Percentiles rank a stretch among this genome's conserved stretches.
phyloP scores from a whole-genome alignment of 2,113 vertebrate genomes.

The Panthera uncia region DNA sequence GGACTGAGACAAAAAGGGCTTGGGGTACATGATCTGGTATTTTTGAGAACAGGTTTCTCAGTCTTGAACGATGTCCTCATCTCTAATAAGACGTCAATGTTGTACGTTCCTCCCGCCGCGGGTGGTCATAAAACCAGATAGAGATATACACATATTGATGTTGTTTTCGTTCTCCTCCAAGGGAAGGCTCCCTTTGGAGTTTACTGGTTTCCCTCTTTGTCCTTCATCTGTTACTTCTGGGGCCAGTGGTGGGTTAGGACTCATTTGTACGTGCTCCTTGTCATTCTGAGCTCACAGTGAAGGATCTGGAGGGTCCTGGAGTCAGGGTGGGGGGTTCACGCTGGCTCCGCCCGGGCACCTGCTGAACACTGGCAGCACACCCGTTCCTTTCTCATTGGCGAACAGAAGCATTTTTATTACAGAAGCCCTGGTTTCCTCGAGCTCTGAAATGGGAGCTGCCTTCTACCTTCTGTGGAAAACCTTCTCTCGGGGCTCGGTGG shows the following conservation, averaged over 20 bases:
- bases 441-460: background rate
- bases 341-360: rapidly evolving
- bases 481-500: rapidly evolving
- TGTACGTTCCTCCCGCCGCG: rapidly evolving
- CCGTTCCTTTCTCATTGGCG: rapidly evolving
- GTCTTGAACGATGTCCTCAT: background rate
- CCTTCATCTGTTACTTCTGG: too few species aligned
- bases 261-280: rapidly evolving
- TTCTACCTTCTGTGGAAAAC: background rate
- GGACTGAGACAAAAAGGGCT: too few species aligned
- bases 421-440: too few species aligned
- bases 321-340: rapidly evolving
- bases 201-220: background rate
- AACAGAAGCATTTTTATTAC: background rate
- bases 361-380: too few species aligned
- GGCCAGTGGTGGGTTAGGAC: too few species aligned
- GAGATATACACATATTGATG: too few species aligned
- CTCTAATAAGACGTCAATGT: rapidly evolving
- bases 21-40: rapidly evolving
- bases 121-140: background rate
- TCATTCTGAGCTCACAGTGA: too few species aligned
- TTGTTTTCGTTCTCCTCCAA: background rate
- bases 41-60: too few species aligned
- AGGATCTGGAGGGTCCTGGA: background rate
- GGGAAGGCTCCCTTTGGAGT: background rate